These are phyloP conservation scores for Heliconius himera DNA, from an alignment of 1,140 invertebrate genomes.

Conservation along the genomic window DNA sequence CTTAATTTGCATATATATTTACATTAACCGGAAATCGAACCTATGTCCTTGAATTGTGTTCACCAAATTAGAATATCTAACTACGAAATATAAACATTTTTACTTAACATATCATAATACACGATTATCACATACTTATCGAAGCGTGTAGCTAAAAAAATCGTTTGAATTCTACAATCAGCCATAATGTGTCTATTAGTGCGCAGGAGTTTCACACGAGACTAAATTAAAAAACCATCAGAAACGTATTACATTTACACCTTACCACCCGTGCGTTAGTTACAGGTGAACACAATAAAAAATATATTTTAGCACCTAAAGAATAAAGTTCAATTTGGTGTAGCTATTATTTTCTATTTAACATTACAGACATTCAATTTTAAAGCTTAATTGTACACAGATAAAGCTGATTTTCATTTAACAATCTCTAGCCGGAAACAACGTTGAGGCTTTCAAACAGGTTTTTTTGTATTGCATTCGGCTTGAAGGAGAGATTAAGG, in stretches of 20 bases:
- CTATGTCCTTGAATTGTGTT: background rate
- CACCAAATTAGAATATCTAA: background rate
- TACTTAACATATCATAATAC: conserved; percentile 7
- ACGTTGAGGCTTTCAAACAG: conserved; percentile 51
- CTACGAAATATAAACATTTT: background rate
- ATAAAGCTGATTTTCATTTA: conserved; percentile 38
- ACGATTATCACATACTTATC: conserved; percentile 15
- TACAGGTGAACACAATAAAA: conserved; percentile 29
- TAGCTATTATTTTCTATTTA: conserved; percentile 12
- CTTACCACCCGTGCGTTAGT: conserved; percentile 63
- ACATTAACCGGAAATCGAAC: background rate
- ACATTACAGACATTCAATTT: conserved; percentile 30
- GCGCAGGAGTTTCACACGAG: conserved; percentile 74
- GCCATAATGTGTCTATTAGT: conserved; percentile 69
- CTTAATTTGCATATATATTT: too few relatives aligned
- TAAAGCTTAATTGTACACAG: conserved; percentile 23
- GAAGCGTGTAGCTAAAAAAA: conserved; percentile 21
- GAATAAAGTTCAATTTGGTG: conserved; percentile 33
- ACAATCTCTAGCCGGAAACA: conserved; percentile 47
- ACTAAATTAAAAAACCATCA: conserved; percentile 77
- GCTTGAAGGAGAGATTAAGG: conserved; percentile 59
- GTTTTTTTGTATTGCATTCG: conserved; percentile 57
- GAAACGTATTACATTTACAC: conserved; percentile 74
- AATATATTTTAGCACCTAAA: conserved; percentile 35
- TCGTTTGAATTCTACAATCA: conserved; percentile 37